phyloP scores from a whole-genome alignment of 2,888 invertebrate species.

The Ethmia dodecea region DNA sequence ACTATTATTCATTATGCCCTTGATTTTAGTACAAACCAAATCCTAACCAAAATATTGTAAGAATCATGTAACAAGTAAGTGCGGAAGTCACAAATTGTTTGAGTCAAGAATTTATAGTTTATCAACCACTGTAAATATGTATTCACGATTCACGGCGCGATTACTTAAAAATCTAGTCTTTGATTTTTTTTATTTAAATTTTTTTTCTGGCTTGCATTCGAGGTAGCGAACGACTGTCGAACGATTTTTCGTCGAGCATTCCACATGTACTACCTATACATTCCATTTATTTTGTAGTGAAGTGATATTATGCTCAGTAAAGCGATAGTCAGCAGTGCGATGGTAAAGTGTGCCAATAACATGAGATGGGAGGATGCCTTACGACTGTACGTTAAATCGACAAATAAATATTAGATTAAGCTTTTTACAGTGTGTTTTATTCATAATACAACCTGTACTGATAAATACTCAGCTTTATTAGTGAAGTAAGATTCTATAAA shows the following conservation, averaged over 20 bases:
- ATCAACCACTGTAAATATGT: constrained; percentile 36
- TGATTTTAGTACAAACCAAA: constrained; percentile 52
- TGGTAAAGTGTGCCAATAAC: constrained; percentile 74
- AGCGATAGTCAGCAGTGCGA: constrained; percentile 36
- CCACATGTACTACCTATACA: constrained; percentile 50
- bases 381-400: constrained; percentile 74
- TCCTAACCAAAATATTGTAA: constrained; percentile 52
- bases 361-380: constrained; percentile 68
- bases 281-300: constrained; percentile 55
- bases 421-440: constrained; percentile 37
- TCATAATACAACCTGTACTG: too few relatives aligned
- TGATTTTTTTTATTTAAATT: constrained; percentile 53
- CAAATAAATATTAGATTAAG: constrained; percentile 75
- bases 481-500: too few relatives aligned
- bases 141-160: constrained; percentile 58
- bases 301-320: constrained; percentile 44
- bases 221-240: constrained; percentile 42
- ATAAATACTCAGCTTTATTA: too few relatives aligned
- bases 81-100: constrained; percentile 56
- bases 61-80: constrained; percentile 26
- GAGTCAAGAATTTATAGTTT: constrained; percentile 31
- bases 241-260: constrained; percentile 40
- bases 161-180: constrained; percentile 72
- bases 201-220: constrained; percentile 47
- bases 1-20: constrained; percentile 19